phyloP scores from a whole-genome alignment of 2,797 vertebrate genomes.

The Huso huso region DNA sequence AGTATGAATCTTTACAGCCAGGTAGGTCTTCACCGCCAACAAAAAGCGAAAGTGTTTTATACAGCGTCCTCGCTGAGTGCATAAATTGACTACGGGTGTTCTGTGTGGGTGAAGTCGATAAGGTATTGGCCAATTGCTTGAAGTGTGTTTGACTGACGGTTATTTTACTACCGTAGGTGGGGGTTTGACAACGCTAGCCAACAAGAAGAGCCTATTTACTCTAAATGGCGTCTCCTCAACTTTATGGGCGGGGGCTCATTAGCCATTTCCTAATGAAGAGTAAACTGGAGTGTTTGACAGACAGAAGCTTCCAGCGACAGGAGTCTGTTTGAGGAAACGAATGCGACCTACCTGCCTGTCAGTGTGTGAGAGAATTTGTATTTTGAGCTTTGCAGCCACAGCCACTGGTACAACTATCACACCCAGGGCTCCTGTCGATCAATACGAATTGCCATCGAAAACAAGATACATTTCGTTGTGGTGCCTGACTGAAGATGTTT shows the following conservation, averaged over 20 bases:
- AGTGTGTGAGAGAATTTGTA: neutral
- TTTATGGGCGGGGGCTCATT: slow-evolving; percentile 6
- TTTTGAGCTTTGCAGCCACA: neutral
- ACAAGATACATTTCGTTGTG: neutral
- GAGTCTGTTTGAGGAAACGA: slow-evolving; percentile 8
- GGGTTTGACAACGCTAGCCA: neutral
- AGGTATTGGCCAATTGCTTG: neutral
- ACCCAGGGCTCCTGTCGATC: slow-evolving; percentile 1
- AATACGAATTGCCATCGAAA: neutral
- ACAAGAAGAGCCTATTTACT: neutral
- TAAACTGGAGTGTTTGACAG: slow-evolving; percentile 8
- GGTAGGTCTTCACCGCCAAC: too few species aligned
- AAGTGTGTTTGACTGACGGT: slow-evolving; percentile 4
- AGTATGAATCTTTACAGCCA: too few species aligned
- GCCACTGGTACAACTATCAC: neutral
- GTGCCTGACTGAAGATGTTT: slow-evolving; percentile 1
- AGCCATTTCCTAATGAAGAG: neutral
- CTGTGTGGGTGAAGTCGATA: neutral
- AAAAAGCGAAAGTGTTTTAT: too few species aligned
- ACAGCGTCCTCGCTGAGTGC: too few species aligned
- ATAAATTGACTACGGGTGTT: neutral
- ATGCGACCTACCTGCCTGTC: neutral
- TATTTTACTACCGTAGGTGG: neutral
- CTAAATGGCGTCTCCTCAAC: neutral
- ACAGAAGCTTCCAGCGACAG: slow-evolving; percentile 2